These are phyloP conservation scores for Ochropacha duplaris DNA, from an alignment of 2,888 invertebrate genomes.

Conservation along the genomic window DNA sequence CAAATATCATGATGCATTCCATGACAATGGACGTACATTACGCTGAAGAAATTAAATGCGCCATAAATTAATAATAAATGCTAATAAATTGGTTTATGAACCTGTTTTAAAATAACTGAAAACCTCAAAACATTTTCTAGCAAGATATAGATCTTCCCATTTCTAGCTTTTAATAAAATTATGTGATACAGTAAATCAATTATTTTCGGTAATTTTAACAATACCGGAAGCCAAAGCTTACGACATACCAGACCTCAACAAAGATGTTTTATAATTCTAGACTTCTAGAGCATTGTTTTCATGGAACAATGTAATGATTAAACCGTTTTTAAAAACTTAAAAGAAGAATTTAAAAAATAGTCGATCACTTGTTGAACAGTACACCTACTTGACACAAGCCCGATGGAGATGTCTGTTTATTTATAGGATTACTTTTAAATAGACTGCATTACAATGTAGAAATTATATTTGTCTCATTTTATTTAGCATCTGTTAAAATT, in stretches of 20 bases:
- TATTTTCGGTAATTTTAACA: neutral
- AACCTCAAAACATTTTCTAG: neutral
- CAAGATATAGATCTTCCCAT: too few relatives aligned
- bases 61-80: too few relatives aligned
- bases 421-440: conserved; percentile 36
- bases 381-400: conserved; percentile 25
- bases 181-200: too few relatives aligned
- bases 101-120: neutral
- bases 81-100: too few relatives aligned
- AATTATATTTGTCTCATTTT: conserved; percentile 16
- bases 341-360: too few relatives aligned
- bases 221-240: neutral
- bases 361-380: conserved; percentile 11
- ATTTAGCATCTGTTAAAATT: neutral
- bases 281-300: neutral
- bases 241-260: neutral
- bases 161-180: too few relatives aligned
- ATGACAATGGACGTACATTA: conserved; percentile 24
- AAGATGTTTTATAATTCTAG: neutral
- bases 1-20: conserved; percentile 68
- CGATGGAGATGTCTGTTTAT: conserved; percentile 58
- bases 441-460: conserved; percentile 43
- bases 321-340: too few relatives aligned
- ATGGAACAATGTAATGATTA: neutral
- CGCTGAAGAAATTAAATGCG: neutral